Base-by-base conservation (phyloP, 2,797 vertebrate species). In the Paramormyrops hopkinsi region DNA sequence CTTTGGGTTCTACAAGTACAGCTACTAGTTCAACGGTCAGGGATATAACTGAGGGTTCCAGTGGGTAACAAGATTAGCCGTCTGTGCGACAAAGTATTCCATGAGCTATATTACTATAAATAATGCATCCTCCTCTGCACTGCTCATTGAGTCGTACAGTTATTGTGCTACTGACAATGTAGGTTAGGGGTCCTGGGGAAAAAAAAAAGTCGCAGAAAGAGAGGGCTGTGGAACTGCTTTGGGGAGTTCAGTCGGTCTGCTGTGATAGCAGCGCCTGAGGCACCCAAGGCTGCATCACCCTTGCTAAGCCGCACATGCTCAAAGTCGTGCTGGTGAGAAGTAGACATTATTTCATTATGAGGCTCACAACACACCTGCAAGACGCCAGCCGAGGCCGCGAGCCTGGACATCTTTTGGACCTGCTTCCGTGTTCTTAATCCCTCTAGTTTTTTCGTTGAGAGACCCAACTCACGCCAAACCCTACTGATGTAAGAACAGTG, bases 281-380 rank as follows among this genome's bases (percentile, higher is more conserved):
- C 76, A 7, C 33, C 82, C 46, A 5, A 7, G 37, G n/a, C 37
- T 62, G 14, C 79, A 44, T 83, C 59, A 73, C 41, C 46, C 82
- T 9, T 14, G 86, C 84, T 90, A 86, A 90, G 88, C 90, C 89
- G 44, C 37, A 79, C 87, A 82, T 87, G 87, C 88, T 90, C 84
- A 14, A n/a, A 19, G 48, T 86, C 50, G 0, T 17, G 84, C 12
- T 51, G 4, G 50, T 29, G 91, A 91, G 90, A 88, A 84, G 83
- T 88, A 90, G 84, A 88, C 83, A 82, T 88, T 90, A 89, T 91
- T 89, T 89, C 87, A 91, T 91, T 90, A 92, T 54, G 89, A 89
- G 89, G 90, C 76, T 86, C 88, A 37, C 37, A 65, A 54, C 41
- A 62, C 41, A 84, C 76, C 37, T 48, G 22, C 37, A 48, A 84